Evolutionary conservation across 2,113 vertebrate species (phyloP), one percentile per base, ranked within the genome.

Genomic region (Grammomys surdaster): DNA sequence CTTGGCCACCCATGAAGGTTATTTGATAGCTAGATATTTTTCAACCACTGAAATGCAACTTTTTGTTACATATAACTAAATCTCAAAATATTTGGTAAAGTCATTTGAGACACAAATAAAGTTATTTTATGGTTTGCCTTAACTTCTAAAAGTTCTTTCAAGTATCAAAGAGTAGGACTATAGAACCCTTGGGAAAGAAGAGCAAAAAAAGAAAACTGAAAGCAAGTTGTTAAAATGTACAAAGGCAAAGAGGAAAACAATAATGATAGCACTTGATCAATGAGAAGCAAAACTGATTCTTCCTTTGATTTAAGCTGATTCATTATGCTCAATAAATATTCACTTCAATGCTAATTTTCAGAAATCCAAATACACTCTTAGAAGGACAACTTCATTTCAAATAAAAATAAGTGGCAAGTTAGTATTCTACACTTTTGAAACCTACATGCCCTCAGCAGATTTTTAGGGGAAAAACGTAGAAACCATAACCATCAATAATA

Each of bases 351-450:
- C 3, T 93, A n/a, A 94, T 60, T 26, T 89, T 87, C 36, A 87
- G 28, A 60, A 82, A 8, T 51, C 14, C 48, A 87, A 40, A 73
- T n/a, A 70, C 81, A 56, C 26, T 51, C 20, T 82, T 93, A 84
- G 1, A 13, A 69, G 73, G 51, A 63, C 20, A 75, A 89, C 7
- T 65, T 94, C 16, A 82, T 31, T 91, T 93, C 36, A 70, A 89
- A 84, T 81, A 92, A 91, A 80, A 93, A 69, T 72, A 92, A 84
- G 72, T 65, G n/a, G 46, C 16, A 94, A 91, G 4, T 56, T 5
- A 7, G 3, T 90, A 73, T 58, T 65, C 36, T 76, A 31, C 60
- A 7, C 22, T n/a, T 95, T 36, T 76, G 11, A 87, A 93, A 70
- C 91, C 24, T 58, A 77, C 14, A 60, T 67, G 16, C 77, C 31